Percentiles rank a stretch among this genome's conserved stretches.
These are phyloP conservation scores for Drosophila algonquin DNA, from an alignment of 2,888 invertebrate genomes.

Conservation along the genomic window DNA sequence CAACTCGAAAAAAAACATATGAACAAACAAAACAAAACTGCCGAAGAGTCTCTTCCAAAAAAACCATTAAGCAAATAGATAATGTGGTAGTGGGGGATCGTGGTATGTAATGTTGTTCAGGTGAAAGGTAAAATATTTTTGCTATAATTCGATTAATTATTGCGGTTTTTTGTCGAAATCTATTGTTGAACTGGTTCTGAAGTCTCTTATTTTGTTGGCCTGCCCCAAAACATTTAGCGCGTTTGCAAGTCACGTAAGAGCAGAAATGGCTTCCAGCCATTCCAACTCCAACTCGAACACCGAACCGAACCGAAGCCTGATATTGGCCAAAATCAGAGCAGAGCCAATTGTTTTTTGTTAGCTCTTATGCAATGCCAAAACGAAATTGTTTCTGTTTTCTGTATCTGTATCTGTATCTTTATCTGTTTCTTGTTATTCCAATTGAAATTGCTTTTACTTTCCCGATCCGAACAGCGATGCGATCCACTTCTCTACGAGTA, in stretches of 20 bases:
- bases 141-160: constrained; percentile 49
- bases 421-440: constrained; percentile 68
- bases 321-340: constrained; percentile 78
- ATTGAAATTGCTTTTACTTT: constrained; percentile 25
- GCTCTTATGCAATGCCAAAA: constrained; percentile 64
- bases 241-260: constrained; percentile 50
- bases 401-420: constrained; percentile 7
- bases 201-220: constrained; percentile 27
- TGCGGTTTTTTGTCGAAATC: not conserved
- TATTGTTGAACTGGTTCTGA: constrained; percentile 64
- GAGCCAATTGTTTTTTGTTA: constrained; percentile 77
- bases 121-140: constrained; percentile 68
- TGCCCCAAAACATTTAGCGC: constrained; percentile 50
- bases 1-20: not conserved
- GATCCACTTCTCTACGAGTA: constrained; percentile 1
- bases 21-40: constrained; percentile 16
- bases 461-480: constrained; percentile 20
- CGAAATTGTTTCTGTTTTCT: constrained; percentile 42
- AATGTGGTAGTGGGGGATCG: constrained; percentile 22
- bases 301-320: constrained; percentile 32
- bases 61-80: constrained; percentile 22
- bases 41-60: not conserved
- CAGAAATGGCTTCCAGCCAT: constrained; percentile 3
- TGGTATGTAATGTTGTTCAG: constrained; percentile 42
- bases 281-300: not conserved